Percentiles rank a stretch among this genome's conserved stretches.
Conservation (phyloP, 2,797 vertebrate genomes). For the Acanthopagrus latus region DNA sequence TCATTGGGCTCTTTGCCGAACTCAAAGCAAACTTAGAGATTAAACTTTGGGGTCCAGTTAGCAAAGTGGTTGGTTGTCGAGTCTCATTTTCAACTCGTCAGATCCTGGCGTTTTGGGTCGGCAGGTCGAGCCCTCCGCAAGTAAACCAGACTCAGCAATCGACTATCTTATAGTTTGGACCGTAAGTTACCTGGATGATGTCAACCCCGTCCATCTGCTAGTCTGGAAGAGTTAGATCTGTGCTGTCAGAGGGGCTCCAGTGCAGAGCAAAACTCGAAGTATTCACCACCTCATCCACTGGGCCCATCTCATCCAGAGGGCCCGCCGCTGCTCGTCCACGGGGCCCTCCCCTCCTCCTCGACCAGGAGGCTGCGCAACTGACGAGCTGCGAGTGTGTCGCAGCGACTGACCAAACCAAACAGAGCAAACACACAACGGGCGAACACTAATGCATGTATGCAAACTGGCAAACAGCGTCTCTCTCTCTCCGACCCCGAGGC, state of each 20-base stretch:
- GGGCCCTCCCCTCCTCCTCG: slow-evolving; percentile 27
- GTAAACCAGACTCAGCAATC: no score
- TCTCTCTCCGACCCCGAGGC: slow-evolving; percentile 55
- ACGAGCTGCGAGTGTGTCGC: neutral
- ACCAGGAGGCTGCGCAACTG: slow-evolving; percentile 14
- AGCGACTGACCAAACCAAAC: slow-evolving; percentile 20
- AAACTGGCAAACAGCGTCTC: slow-evolving; percentile 42
- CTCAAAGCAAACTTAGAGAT: no score
- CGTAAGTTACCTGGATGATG: neutral
- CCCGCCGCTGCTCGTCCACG: slow-evolving; percentile 36
- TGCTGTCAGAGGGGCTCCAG: neutral
- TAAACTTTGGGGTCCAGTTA: no score
- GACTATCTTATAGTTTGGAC: no score
- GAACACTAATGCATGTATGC: slow-evolving; percentile 36
- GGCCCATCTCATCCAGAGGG: slow-evolving; percentile 62
- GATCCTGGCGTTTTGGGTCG: no score
- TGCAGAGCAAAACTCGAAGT: neutral
- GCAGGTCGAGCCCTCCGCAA: no score
- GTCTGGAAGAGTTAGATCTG: neutral
- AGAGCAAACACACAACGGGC: slow-evolving; percentile 14
- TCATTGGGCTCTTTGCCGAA: no score
- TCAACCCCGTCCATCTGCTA: neutral
- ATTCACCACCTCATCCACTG: slow-evolving; percentile 39
- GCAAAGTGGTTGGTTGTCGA: no score
- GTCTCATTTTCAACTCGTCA: no score